Base-by-base conservation (phyloP, 2,888 invertebrate species). In the Drepana falcataria region DNA sequence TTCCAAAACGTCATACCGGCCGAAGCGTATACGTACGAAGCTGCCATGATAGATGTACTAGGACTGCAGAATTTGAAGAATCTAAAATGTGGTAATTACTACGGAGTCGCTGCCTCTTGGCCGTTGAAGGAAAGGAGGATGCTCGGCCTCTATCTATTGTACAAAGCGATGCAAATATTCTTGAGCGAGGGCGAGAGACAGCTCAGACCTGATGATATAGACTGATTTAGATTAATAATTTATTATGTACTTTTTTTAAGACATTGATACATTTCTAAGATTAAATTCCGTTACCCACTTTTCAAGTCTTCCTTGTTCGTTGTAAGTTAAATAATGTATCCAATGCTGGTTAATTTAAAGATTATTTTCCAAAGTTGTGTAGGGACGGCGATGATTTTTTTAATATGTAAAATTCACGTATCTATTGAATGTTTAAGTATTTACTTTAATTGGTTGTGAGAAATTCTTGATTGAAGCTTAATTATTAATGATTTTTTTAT, bases 1-100 rank as follows among this genome's bases (percentile, higher is more conserved):
- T 99, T 97, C 79, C 97, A 97, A 71, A 97, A 98, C 80, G 94
- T 96, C 1, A 95, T 97, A 52, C 95, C 97, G 0, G 96, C 95
- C 0, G 99, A 99, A 81, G 99, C 99, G 0, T 97, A 95, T 66
- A 97, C 98, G 0, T 91, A 98, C 60, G 99, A 99, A 83, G 98
- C 98, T 0, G 94, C 96, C 6, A 98, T 99, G 93, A 98, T 99
- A 21, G 96, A 97, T 68, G 96, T 97, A 0, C 80, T 99, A 4
- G 95, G 96, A 0, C 69, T 96, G 3, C 81, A 92, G 0, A 95
- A 95, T 73, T 83, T 98, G 63, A 95, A 94, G 44, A 98, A 98
- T 82, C 83, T 93, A 33, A 95, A 95, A 73, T 83, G 88, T 41
- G 98, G 98, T 0, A 95, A 96, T 61, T 97, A 95, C 78, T 97